Evolutionary conservation across 1,140 invertebrate genomes (phyloP).

Genomic region (Arctopsyche grandis): DNA sequence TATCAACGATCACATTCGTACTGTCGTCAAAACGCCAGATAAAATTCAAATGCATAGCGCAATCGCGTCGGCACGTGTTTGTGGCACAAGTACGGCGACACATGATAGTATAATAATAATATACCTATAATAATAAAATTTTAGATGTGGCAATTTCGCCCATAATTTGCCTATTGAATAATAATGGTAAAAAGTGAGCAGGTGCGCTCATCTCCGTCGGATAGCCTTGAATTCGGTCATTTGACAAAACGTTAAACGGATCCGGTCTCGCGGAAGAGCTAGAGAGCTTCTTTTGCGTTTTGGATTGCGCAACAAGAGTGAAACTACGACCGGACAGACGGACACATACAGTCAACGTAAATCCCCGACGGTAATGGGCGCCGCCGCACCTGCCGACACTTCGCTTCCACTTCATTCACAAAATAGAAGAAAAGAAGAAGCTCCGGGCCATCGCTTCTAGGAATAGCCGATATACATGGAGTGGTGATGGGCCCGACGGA

Average conservation of each 20-base stretch:
- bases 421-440: constrained; percentile 48
- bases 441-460: constrained; percentile 36
- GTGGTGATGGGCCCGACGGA: too few species aligned
- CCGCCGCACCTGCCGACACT: constrained; percentile 33
- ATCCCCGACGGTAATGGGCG: constrained; percentile 31
- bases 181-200: not conserved
- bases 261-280: not conserved
- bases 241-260: constrained; percentile 18
- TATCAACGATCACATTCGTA: too few species aligned
- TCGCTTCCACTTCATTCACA: constrained; percentile 51
- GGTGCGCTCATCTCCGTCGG: constrained; percentile 10
- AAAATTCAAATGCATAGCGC: too few species aligned
- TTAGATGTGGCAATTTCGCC: not conserved
- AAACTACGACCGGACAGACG: not conserved
- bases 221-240: constrained; percentile 12
- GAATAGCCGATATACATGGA: constrained; percentile 37
- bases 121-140: too few species aligned
- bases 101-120: too few species aligned
- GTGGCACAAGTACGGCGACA: too few species aligned
- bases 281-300: not conserved
- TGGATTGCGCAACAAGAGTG: constrained; percentile 10
- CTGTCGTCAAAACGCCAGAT: too few species aligned
- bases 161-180: not conserved
- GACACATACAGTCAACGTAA: constrained; percentile 33
- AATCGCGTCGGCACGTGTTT: too few species aligned